A percentile compares a stretch with the other conserved stretches of the same genome.
phyloP scores from a whole-genome alignment of 2,113 vertebrate species.

The Pluvialis apricaria region DNA sequence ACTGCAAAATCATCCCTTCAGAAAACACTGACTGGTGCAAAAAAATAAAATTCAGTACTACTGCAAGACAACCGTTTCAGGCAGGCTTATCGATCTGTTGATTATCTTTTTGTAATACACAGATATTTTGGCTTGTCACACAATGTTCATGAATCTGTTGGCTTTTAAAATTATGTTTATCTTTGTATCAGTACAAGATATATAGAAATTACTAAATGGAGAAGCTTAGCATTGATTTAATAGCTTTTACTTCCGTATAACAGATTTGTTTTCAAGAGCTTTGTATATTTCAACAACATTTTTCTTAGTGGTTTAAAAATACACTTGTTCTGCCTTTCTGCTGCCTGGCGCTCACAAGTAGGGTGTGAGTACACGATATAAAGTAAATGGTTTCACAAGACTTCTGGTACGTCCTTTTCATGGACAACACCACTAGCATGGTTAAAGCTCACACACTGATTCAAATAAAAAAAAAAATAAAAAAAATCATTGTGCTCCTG shows the following conservation, averaged over 20 bases:
- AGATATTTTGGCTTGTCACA: not conserved
- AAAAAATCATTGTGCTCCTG: not conserved
- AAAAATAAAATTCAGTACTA: not conserved
- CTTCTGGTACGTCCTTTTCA: not conserved
- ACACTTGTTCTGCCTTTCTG: not conserved
- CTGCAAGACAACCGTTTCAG: not conserved
- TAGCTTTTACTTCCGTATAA: not conserved
- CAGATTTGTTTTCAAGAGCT: not conserved
- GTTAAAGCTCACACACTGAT: not conserved
- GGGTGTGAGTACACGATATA: not conserved
- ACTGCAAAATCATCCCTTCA: not conserved
- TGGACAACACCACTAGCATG: not conserved
- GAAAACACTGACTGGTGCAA: not conserved
- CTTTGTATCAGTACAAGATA: not conserved
- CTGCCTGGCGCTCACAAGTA: not conserved
- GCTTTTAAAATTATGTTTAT: not conserved
- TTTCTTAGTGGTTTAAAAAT: not conserved
- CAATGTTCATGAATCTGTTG: not conserved
- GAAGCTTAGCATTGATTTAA: not conserved
- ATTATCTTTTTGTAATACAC: conserved; percentile 6
- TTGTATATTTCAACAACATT: not conserved
- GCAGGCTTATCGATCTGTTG: conserved; percentile 1
- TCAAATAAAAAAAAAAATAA: not conserved
- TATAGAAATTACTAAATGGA: not conserved
- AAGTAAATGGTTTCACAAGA: not conserved